Base-by-base conservation (phyloP, 2,797 vertebrate species). In the Pempheris klunzingeri region DNA sequence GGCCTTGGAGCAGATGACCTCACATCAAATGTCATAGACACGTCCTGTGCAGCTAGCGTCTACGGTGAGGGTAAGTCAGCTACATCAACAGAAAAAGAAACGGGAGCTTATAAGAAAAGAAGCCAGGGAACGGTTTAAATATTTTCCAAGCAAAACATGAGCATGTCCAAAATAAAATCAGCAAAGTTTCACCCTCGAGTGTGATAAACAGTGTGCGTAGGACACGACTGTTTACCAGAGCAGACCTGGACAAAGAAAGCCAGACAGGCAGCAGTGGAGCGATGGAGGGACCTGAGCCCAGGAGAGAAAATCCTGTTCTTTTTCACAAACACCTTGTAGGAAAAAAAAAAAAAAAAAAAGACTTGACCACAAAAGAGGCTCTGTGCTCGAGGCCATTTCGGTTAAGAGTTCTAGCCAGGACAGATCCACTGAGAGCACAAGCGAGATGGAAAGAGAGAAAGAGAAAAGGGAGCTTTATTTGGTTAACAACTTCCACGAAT, bases 281-380 rank as follows among this genome's bases (percentile, higher is more conserved):
- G 50, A 88, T 60, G 81, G 70, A 85, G 80, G 82, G 87, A 91
- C 87, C 80, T 69, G 77, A 86, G 87, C 70, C 75, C 71, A 74
- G 78, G 68, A 87, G 75, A 83, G 71, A 87, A 91, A 88, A 86
- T 78, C 83, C 87, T 89, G 92, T 84, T 91, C 86, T 93, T 86
- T 93, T 87, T 94, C 90, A 92, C 92, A 89, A 92, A 93, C 92
- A 93, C 90, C 93, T 94, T 91, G 78, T 71, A 80, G 82, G 39
- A 76, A 52, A 59, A 82, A 79, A 88, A 80, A 67, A 50, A 74
- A 54, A 74, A 83, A 81, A 80, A 81, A 85, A 63, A 44, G 32
- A 22, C 38, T 54, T 84, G 79, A 90, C 92, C 91, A 94, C 92
- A 94, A 93, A 93, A 93, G 91, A 88, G 82, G 61, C 88, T 91